Percentiles rank a stretch among this genome's conserved stretches.
Conservation (phyloP, 1,140 invertebrate species). For the Elysia chlorotica region DNA sequence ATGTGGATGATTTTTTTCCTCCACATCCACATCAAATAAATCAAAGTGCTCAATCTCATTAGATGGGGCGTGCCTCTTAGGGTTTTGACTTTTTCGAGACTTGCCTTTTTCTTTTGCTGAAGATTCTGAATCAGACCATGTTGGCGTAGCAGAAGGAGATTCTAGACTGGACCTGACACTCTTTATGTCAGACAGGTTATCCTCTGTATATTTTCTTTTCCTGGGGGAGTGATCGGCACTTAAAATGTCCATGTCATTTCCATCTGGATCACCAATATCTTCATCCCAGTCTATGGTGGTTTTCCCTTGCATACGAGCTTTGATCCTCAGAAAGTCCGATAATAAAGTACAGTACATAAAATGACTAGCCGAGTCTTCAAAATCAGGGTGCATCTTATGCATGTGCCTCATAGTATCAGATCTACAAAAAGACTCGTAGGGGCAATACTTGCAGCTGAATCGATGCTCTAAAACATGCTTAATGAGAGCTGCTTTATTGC, state of each 20-base stretch:
- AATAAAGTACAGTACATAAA: constrained; percentile 46
- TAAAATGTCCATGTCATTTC: neutral
- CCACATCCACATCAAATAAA: constrained; percentile 43
- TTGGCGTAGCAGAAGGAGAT: neutral
- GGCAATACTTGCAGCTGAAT: constrained; percentile 50
- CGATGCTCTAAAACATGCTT: constrained; percentile 49
- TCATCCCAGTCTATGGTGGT: constrained; percentile 29
- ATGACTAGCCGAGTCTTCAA: constrained; percentile 34
- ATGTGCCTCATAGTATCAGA: constrained; percentile 49
- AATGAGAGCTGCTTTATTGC: constrained; percentile 37
- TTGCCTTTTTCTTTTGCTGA: neutral
- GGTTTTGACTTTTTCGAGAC: neutral
- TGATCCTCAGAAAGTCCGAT: constrained; percentile 38
- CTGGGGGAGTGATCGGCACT: neutral
- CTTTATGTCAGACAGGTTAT: no score
- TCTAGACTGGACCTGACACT: neutral
- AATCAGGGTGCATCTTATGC: constrained; percentile 35
- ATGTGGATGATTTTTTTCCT: constrained; percentile 28
- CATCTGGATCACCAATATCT: constrained; percentile 15
- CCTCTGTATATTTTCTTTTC: neutral
- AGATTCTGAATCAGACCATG: neutral
- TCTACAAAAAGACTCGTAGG: constrained; percentile 51
- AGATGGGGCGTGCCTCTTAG: neutral
- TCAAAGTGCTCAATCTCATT: constrained; percentile 33
- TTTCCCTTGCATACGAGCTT: constrained; percentile 10